Base-by-base conservation (phyloP, 1,140 invertebrate species). In the Heliconius hewitsoni region DNA sequence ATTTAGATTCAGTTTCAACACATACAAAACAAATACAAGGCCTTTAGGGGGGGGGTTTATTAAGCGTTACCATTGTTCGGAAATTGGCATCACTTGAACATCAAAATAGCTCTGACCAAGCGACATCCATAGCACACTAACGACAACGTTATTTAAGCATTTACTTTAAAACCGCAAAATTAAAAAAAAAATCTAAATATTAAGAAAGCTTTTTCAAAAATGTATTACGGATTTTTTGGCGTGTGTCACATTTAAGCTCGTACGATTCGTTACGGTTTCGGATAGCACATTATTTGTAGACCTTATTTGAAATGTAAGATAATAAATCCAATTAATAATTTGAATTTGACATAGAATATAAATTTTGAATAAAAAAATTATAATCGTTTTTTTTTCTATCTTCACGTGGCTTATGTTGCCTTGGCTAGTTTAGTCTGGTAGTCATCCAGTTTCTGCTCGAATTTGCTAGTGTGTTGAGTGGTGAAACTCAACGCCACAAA, bases 171-270 rank as follows among this genome's bases (percentile, higher is more conserved):
- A 70, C 42, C 74, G 74, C 13, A 66, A 66, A 11, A 66, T 13
- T 66, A 13, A 30, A 66, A 27, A 30, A 5, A 8, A 5, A n/a
- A 19, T 70, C 34, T 76, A 34, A 42, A 30, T 66, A 39, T 76
- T 16, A 46, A 72, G 76, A 11, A 79, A 79, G 73, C 78, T 30
- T 42, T 70, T 73, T 79, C 3, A 60, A 37, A 60, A 23, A 71
- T 60, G 66, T 34, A 60, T 79, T 85, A 73, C 66, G 86, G 86
- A 86, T 90, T 89, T 90, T 84, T 87, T 89, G 86, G 88, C 85
- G 66, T 84, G 83, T 86, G 87, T 83, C 42, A 81, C 73, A 79
- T 66, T 52, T 71, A 55, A 79, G 78, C 78, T 74, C n/a, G 55
- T 60, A 60, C 55, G 55, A 11, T 60, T 60, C 18, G 19, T 74